Conservation (phyloP, 2,113 vertebrate species). For the Erpornis zantholeuca region DNA sequence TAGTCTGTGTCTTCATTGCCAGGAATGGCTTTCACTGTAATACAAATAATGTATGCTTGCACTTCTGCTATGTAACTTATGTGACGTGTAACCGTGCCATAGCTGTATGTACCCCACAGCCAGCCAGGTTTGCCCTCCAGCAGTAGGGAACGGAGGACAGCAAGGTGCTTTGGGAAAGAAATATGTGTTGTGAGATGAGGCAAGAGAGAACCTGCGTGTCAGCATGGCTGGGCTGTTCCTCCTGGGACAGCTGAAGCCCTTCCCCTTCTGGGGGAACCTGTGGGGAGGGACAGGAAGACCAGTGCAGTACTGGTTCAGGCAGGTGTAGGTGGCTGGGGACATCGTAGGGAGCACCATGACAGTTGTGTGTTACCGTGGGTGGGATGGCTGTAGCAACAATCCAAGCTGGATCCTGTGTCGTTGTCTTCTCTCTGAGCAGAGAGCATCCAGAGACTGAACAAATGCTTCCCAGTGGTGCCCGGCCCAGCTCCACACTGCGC, state of each 20-base stretch:
- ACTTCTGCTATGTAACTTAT: fast-evolving
- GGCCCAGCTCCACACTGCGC: neutral
- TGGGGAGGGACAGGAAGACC: no score
- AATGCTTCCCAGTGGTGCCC: neutral
- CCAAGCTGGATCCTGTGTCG: fast-evolving
- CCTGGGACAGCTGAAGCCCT: neutral
- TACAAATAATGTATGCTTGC: neutral
- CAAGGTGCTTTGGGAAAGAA: neutral
- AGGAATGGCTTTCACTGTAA: neutral
- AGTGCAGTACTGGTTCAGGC: neutral
- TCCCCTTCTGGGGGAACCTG: fast-evolving
- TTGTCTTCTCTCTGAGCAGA: neutral
- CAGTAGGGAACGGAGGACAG: neutral
- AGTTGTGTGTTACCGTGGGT: fast-evolving
- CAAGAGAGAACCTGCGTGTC: neutral
- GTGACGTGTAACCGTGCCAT: neutral
- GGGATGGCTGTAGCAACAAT: neutral
- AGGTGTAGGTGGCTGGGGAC: neutral
- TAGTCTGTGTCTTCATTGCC: neutral
- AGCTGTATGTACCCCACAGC: neutral
- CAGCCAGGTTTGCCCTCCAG: neutral
- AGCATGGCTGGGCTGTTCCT: neutral
- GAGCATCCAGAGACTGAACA: neutral
- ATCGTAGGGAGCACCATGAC: fast-evolving
- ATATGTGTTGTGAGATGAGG: neutral